phyloP scores from a whole-genome alignment of 1,140 invertebrate species.

The Pristionchus pacificus region DNA sequence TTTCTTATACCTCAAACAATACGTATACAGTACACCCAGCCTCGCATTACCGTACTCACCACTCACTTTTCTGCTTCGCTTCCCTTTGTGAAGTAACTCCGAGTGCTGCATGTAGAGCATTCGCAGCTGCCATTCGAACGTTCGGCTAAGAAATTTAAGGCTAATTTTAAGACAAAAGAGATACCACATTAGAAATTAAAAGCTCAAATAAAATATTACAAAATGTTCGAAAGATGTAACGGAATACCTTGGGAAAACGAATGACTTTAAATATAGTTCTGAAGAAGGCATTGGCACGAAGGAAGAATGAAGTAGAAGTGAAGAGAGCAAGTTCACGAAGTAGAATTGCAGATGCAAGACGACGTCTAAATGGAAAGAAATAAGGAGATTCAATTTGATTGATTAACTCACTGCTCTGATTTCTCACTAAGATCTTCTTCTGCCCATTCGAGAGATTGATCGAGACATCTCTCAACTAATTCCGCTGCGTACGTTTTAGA shows the following conservation, averaged over 20 bases:
- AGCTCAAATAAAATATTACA: too few relatives aligned
- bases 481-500: slow-evolving; percentile 47
- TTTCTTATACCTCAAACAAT: slow-evolving; percentile 76
- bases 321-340: slow-evolving; percentile 86
- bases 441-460: slow-evolving; percentile 41
- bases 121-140: slow-evolving; percentile 84
- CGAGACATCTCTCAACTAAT: slow-evolving; percentile 42
- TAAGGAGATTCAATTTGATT: slow-evolving; percentile 17
- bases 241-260: too few relatives aligned
- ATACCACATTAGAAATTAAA: too few relatives aligned
- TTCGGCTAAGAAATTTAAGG: slow-evolving; percentile 68
- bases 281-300: slow-evolving; percentile 92
- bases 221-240: too few relatives aligned
- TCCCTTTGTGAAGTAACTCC: slow-evolving; percentile 90
- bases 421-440: neutral
- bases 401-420: too few relatives aligned
- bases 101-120: slow-evolving; percentile 83
- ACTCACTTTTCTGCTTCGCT: slow-evolving; percentile 82
- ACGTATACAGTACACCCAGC: too few relatives aligned
- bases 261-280: slow-evolving; percentile 85
- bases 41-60: slow-evolving; percentile 66
- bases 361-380: slow-evolving; percentile 25
- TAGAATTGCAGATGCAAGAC: slow-evolving; percentile 70
- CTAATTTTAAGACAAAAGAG: too few relatives aligned
- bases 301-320: slow-evolving; percentile 95